Conservation (phyloP, 2,113 vertebrate species). For the Thamnaconus septentrionalis region DNA sequence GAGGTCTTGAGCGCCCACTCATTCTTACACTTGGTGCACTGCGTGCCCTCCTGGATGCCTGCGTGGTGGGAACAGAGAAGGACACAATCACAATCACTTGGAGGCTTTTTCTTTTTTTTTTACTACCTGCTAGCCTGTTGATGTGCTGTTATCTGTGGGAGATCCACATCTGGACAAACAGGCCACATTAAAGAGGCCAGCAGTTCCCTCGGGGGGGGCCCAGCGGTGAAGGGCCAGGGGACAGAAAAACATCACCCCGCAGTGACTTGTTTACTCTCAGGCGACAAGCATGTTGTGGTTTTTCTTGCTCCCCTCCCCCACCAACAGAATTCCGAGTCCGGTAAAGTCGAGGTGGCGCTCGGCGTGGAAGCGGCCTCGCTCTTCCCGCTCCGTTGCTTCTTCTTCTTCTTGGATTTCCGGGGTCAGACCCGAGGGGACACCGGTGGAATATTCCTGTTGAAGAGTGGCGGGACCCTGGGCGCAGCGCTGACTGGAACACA, state of each 20-base stretch:
- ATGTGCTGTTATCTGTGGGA: slow-evolving; percentile 43
- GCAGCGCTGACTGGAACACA: slow-evolving; percentile 61
- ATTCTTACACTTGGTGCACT: slow-evolving; percentile 95
- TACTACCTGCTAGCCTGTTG: neutral
- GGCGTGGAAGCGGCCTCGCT: too few relatives aligned
- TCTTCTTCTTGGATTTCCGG: neutral
- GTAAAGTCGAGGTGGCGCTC: too few relatives aligned
- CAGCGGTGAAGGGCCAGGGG: slow-evolving; percentile 67
- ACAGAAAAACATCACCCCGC: slow-evolving; percentile 63
- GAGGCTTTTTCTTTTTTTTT: too few relatives aligned
- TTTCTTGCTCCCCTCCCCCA: slow-evolving; percentile 16
- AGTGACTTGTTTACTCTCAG: slow-evolving; percentile 56
- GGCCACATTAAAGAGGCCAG: slow-evolving; percentile 83
- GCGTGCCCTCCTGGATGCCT: slow-evolving; percentile 96
- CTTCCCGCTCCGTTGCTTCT: too few relatives aligned
- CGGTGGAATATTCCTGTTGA: slow-evolving; percentile 52
- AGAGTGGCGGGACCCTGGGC: slow-evolving; percentile 38
- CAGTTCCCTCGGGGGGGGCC: slow-evolving; percentile 66
- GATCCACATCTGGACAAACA: slow-evolving; percentile 91
- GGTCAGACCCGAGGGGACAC: slow-evolving; percentile 31
- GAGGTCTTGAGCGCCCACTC: slow-evolving; percentile 95
- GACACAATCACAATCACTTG: neutral
- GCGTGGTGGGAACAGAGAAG: slow-evolving; percentile 52
- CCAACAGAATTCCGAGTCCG: neutral
- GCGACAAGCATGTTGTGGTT: slow-evolving; percentile 54